A percentile compares a stretch with the other conserved stretches of the same genome.
phyloP scores from a whole-genome alignment of 2,113 vertebrate genomes.

The Chaetodon auriga region DNA sequence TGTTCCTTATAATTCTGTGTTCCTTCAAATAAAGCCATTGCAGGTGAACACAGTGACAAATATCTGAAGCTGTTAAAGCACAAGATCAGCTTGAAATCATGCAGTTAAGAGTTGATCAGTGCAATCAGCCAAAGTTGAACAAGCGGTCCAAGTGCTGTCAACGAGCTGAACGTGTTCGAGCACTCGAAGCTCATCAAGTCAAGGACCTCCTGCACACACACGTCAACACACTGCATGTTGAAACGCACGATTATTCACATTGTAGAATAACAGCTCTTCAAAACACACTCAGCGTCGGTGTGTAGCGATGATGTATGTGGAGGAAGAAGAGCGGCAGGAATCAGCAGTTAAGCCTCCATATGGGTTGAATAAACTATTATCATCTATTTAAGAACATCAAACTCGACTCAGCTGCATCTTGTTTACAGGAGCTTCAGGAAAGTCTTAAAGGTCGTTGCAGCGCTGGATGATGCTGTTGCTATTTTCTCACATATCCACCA shows the following conservation, averaged over 20 bases:
- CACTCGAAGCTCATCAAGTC: constrained; percentile 46
- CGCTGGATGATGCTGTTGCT: constrained; percentile 27
- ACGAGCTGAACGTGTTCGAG: constrained; percentile 3
- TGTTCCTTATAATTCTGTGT: background rate
- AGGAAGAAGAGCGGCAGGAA: background rate
- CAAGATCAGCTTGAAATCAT: constrained; percentile 30
- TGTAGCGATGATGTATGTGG: too few relatives aligned
- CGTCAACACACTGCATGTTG: constrained; percentile 10
- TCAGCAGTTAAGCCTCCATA: background rate
- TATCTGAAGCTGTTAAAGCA: background rate
- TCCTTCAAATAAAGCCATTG: too few relatives aligned
- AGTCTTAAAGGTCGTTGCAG: constrained; percentile 40
- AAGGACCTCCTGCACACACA: constrained; percentile 38
- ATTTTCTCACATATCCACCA: constrained; percentile 28
- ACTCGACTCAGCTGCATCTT: background rate
- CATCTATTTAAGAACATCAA: background rate
- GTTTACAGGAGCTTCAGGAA: background rate
- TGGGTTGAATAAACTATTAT: background rate
- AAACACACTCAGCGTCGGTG: too few relatives aligned
- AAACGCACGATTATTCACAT: constrained; percentile 11
- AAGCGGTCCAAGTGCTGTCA: constrained; percentile 29
- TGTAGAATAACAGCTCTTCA: background rate
- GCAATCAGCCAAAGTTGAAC: constrained; percentile 72
- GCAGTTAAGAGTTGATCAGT: constrained; percentile 46
- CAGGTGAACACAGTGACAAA: background rate